These are phyloP conservation scores for Athripsodes cinereus DNA, from an alignment of 2,888 invertebrate genomes.

Conservation along the genomic window DNA sequence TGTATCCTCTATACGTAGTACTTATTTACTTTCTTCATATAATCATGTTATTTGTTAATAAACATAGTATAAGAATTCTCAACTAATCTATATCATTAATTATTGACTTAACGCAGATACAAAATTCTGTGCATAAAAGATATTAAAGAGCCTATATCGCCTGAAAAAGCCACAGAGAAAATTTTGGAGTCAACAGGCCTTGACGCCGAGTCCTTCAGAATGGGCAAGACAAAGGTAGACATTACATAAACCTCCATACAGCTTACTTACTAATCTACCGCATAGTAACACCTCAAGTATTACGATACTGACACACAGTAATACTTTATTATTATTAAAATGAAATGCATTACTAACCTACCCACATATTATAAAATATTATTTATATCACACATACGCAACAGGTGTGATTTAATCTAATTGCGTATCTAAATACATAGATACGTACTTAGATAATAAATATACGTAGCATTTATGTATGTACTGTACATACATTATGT, in stretches of 20 bases:
- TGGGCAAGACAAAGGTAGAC: conserved; percentile 94
- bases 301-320: not conserved
- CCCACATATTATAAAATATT: too few relatives aligned
- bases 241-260: conserved; percentile 8
- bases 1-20: not conserved
- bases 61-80: not conserved
- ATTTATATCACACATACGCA: too few relatives aligned
- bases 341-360: too few relatives aligned
- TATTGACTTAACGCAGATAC: conserved; percentile 71
- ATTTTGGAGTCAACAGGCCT: conserved; percentile 79
- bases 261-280: not conserved
- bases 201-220: conserved; percentile 88
- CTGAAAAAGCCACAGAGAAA: conserved; percentile 73
- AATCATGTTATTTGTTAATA: conserved; percentile 1
- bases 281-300: too few relatives aligned
- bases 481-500: too few relatives aligned
- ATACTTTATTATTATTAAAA: too few relatives aligned
- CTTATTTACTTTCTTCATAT: not conserved
- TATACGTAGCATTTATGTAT: too few relatives aligned
- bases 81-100: conserved; percentile 1
- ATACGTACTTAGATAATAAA: too few relatives aligned
- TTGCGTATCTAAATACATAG: too few relatives aligned
- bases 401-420: too few relatives aligned
- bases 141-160: conserved; percentile 65
- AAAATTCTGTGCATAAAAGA: conserved; percentile 97